Evolutionary conservation across 2,113 vertebrate genomes (phyloP).

Genomic region (Otolemur garnettii): DNA sequence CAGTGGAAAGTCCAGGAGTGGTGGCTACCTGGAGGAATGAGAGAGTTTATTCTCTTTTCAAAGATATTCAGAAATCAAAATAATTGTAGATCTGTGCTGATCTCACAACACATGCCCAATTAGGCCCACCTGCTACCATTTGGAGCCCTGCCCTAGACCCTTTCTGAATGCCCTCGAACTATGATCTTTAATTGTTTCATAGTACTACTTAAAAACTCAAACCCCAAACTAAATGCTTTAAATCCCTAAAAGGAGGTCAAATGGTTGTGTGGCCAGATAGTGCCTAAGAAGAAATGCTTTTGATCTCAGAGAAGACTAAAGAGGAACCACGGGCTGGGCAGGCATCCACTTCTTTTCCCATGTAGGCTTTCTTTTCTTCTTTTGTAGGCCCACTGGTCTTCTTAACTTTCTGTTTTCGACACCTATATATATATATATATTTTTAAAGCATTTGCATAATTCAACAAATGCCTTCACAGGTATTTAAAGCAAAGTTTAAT

Average conservation of each 20-base stretch:
- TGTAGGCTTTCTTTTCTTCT: not conserved
- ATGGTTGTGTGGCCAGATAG: not conserved
- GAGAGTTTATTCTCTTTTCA: not conserved
- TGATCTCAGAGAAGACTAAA: slow-evolving; percentile 31
- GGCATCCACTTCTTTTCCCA: not conserved
- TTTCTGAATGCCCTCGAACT: not conserved
- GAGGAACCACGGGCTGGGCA: not conserved
- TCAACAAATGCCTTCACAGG: no score
- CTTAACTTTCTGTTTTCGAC: not conserved
- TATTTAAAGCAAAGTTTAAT: not conserved
- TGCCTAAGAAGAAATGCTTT: slow-evolving; percentile 29
- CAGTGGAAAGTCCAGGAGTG: not conserved
- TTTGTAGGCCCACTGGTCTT: not conserved
- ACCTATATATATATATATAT: not conserved
- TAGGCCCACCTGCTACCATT: not conserved
- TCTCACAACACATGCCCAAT: slow-evolving; percentile 3
- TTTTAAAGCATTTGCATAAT: no score
- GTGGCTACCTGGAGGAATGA: not conserved
- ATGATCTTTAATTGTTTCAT: not conserved
- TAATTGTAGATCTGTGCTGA: slow-evolving; percentile 14
- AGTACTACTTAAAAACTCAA: slow-evolving; percentile 2
- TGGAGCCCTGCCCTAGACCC: slow-evolving; percentile 1
- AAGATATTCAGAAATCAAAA: slow-evolving; percentile 10
- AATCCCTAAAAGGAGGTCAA: slow-evolving; percentile 23
- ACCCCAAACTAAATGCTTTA: slow-evolving; percentile 41